A percentile compares a stretch with the other conserved stretches of the same genome.
phyloP scores from a whole-genome alignment of 2,113 vertebrate species.

The Crotalus viridis region DNA sequence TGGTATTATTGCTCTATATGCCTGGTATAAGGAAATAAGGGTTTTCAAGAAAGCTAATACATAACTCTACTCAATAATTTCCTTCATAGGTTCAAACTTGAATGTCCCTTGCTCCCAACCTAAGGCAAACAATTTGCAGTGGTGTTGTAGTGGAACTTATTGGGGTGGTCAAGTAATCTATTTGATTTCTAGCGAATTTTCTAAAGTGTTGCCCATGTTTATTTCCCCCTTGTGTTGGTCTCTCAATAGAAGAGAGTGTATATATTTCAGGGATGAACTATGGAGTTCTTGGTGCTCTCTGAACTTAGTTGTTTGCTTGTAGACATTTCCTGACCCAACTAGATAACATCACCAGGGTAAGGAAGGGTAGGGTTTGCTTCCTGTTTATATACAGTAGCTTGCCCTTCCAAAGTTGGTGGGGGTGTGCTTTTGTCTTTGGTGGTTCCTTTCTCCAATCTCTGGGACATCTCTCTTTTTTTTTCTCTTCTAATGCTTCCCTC shows the following conservation, averaged over 20 bases:
- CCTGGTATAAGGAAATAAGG: slow-evolving; percentile 75
- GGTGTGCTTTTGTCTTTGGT: background rate
- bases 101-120: slow-evolving; percentile 80
- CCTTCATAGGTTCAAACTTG: slow-evolving; percentile 78
- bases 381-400: background rate
- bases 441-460: background rate
- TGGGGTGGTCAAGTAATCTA: slow-evolving; percentile 73
- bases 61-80: slow-evolving; percentile 84
- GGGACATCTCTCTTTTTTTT: background rate
- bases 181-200: slow-evolving; percentile 76
- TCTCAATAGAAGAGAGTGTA: background rate
- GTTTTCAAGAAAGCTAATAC: slow-evolving; percentile 80
- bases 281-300: background rate
- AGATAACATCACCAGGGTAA: background rate
- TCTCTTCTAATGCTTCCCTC: background rate
- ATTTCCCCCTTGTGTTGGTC: slow-evolving; percentile 63
- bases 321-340: background rate
- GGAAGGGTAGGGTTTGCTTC: background rate
- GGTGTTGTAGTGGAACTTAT: slow-evolving; percentile 75
- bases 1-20: slow-evolving; percentile 82
- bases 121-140: slow-evolving; percentile 81
- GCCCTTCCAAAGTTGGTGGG: background rate
- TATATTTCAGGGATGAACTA: background rate
- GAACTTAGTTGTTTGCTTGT: background rate
- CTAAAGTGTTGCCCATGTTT: slow-evolving; percentile 63